phyloP scores from a whole-genome alignment of 2,113 vertebrate species.

The Saimiri boliviensis region DNA sequence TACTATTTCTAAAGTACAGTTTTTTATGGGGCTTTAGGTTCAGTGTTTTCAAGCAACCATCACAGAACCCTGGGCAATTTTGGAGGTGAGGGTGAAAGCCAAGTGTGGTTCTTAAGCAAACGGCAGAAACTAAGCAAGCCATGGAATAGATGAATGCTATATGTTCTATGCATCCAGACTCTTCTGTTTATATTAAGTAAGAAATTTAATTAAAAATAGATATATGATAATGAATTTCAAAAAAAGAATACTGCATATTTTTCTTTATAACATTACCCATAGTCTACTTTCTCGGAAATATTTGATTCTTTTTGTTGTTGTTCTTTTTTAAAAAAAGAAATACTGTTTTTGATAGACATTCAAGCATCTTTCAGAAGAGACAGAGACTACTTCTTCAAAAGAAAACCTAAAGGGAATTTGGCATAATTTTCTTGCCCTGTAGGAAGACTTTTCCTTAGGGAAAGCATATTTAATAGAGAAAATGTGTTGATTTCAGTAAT shows the following conservation, averaged over 20 bases:
- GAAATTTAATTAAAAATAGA: slow-evolving; percentile 53
- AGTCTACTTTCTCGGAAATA: slow-evolving; percentile 4
- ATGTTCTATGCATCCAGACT: slow-evolving; percentile 43
- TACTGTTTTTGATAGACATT: slow-evolving; percentile 37
- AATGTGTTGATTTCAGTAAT: slow-evolving; percentile 73
- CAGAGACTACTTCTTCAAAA: slow-evolving; percentile 36
- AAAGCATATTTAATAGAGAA: slow-evolving; percentile 65
- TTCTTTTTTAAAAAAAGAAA: slow-evolving; percentile 25
- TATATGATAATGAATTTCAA: slow-evolving; percentile 49
- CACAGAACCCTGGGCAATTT: background rate
- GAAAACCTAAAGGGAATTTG: slow-evolving; percentile 40
- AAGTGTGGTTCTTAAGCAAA: background rate
- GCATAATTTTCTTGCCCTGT: slow-evolving; percentile 56
- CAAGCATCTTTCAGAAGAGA: slow-evolving; percentile 46
- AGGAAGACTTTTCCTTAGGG: slow-evolving; percentile 42
- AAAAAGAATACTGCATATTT: slow-evolving; percentile 49
- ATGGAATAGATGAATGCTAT: background rate
- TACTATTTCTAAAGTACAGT: background rate
- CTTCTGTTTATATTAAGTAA: slow-evolving; percentile 52
- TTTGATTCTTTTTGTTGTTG: background rate
- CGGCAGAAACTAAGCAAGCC: background rate
- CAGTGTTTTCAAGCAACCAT: background rate
- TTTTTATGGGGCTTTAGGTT: background rate
- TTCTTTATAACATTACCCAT: background rate
- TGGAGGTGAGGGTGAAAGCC: background rate